phyloP scores from a whole-genome alignment of 2,888 invertebrate species.

The Formica aserva region DNA sequence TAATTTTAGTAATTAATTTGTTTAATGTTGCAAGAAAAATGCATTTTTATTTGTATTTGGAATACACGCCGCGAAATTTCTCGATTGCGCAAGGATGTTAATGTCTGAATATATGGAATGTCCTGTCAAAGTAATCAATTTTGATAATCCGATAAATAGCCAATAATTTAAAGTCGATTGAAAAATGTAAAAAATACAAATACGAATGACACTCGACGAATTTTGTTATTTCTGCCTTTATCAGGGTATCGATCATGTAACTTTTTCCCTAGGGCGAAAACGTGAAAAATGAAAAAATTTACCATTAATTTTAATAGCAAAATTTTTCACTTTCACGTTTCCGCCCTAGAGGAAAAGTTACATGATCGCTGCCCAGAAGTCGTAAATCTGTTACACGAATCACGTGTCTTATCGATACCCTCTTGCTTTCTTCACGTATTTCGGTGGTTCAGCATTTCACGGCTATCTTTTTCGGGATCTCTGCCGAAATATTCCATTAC shows the following conservation, averaged over 20 bases:
- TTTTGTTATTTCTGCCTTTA: not conserved
- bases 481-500: conserved; percentile 33
- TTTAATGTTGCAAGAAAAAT: not conserved
- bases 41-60: not conserved
- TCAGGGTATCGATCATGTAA: no score
- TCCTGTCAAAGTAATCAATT: not conserved
- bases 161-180: not conserved
- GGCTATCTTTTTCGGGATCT: not conserved
- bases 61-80: not conserved
- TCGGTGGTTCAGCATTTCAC: not conserved
- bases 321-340: no score
- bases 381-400: not conserved
- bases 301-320: no score
- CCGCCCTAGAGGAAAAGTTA: no score
- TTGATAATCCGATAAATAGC: not conserved
- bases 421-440: not conserved
- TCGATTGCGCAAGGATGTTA: not conserved
- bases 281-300: no score
- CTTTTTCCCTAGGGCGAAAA: no score
- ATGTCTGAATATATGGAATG: not conserved
- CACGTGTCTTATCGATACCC: not conserved
- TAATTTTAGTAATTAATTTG: not conserved
- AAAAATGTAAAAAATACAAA: not conserved
- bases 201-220: not conserved
- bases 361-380: not conserved